Conservation (phyloP, 2,113 vertebrate species). For the Pelodiscus sinensis region DNA sequence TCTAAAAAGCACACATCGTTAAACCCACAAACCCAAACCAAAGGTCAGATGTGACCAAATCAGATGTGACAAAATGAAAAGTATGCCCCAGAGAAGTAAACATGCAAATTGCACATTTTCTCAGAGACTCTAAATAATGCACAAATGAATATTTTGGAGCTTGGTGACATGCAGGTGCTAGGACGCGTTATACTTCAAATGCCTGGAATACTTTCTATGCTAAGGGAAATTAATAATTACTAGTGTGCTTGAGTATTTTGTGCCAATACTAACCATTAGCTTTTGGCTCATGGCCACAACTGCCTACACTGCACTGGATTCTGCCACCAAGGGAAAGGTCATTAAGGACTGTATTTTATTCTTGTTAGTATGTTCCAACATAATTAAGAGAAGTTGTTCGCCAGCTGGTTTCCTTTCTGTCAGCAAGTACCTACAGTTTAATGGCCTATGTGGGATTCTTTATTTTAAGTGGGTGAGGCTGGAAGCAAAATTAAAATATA, state of each 20-base stretch:
- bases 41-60: constrained; percentile 71
- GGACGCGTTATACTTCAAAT: constrained; percentile 80
- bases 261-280: constrained; percentile 85
- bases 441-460: constrained; percentile 79
- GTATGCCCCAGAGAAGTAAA: constrained; percentile 73
- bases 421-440: constrained; percentile 82
- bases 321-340: constrained; percentile 83
- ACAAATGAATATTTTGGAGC: constrained; percentile 78
- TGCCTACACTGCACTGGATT: constrained; percentile 79
- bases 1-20: constrained; percentile 77
- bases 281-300: constrained; percentile 76
- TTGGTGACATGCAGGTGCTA: constrained; percentile 81
- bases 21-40: constrained; percentile 68
- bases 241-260: constrained; percentile 67
- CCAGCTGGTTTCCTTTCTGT: constrained; percentile 87
- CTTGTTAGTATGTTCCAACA: constrained; percentile 76
- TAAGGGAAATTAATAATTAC: constrained; percentile 79
- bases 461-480: constrained; percentile 80
- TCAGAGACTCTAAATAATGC: constrained; percentile 74
- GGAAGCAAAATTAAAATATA: constrained; percentile 81
- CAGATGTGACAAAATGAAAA: constrained; percentile 71
- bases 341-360: constrained; percentile 78
- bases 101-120: constrained; percentile 72
- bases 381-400: constrained; percentile 84
- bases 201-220: constrained; percentile 83